Base-by-base conservation (phyloP, 2,113 vertebrate genomes). In the Felis catus region DNA sequence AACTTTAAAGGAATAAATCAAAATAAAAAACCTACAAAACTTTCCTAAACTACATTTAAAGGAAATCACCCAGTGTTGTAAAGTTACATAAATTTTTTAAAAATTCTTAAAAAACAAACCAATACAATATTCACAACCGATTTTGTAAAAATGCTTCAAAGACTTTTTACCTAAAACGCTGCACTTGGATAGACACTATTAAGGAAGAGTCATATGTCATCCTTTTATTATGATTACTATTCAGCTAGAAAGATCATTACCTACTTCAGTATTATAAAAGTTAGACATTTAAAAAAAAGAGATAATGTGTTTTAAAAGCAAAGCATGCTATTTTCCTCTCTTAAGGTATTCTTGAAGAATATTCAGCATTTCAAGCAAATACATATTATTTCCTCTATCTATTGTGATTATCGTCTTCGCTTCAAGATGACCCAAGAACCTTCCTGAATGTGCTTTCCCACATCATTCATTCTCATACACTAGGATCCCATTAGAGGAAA, bases 401-500 rank as follows among this genome's bases (percentile, higher is more conserved):
- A 51, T 39, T 95, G 73, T 96, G 94, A 97, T 82, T 61, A 88
- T 76, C 73, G 93, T 83, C 92, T 94, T 78, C 78, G 96, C 29
- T 85, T 73, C 94, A 87, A 9, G 27, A 48, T 66, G 92, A 84
- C 91, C 94, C 89, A 94, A 95, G 91, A 98, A 97, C 58, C 65
- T 97, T 97, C 94, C 13, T 18, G 88, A 98, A 97, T 97, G 92
- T 39, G 84, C 41, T 94, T 81, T 91, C 31, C 86, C 78, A 51
- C 25, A 51, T 33, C n/a, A 86, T 82, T 23, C 68, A 95, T 83
- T 94, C 45, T 68, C 45, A 81, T 58, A 89, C 33, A 78, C 93
- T 51, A 96, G 81, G 31, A 39, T 92, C 15, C 71, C 39, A 85
- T 88, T 55, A 88, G 45, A 85, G 33, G 97, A 53, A n/a, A 83